phyloP scores from a whole-genome alignment of 1,140 invertebrate species.

The Heliconius nattereri region DNA sequence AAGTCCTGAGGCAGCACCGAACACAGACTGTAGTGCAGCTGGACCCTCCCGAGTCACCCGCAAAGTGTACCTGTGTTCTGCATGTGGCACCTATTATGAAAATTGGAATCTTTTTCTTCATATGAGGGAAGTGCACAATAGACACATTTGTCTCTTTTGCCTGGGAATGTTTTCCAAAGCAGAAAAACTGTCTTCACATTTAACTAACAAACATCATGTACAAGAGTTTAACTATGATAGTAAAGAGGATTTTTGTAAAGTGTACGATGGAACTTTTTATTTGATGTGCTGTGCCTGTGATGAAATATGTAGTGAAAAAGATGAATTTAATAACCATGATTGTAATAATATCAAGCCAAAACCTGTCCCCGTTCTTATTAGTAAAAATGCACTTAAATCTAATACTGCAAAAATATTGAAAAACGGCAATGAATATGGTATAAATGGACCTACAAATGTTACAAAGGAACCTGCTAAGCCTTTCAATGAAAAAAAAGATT shows the following conservation, averaged over 20 bases:
- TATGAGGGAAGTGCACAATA: conserved; percentile 89
- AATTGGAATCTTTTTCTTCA: conserved; percentile 92
- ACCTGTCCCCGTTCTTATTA: conserved; percentile 74
- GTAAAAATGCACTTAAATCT: conserved; percentile 66
- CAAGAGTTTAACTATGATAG: conserved; percentile 84
- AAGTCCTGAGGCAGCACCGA: conserved; percentile 63
- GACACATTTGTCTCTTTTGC: conserved; percentile 90
- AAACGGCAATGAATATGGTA: conserved; percentile 51
- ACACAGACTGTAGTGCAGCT: conserved; percentile 53
- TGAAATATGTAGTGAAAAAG: conserved; percentile 86
- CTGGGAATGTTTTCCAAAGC: conserved; percentile 89
- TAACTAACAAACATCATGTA: conserved; percentile 88
- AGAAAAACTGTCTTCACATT: conserved; percentile 88
- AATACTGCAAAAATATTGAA: conserved; percentile 62
- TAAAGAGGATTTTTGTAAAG: conserved; percentile 84
- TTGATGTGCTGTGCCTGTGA: conserved; percentile 90
- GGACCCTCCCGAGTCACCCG: conserved; percentile 85
- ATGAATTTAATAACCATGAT: conserved; percentile 87
- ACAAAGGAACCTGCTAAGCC: conserved; percentile 50
- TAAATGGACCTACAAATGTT: conserved; percentile 56
- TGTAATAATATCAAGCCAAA: conserved; percentile 81
- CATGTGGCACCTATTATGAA: conserved; percentile 90
- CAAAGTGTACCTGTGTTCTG: conserved; percentile 89
- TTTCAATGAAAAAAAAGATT: conserved; percentile 58
- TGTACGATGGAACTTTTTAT: conserved; percentile 85